These are phyloP conservation scores for Poicephalus meyeri DNA, from an alignment of 2,113 vertebrate species.

Conservation along the genomic window DNA sequence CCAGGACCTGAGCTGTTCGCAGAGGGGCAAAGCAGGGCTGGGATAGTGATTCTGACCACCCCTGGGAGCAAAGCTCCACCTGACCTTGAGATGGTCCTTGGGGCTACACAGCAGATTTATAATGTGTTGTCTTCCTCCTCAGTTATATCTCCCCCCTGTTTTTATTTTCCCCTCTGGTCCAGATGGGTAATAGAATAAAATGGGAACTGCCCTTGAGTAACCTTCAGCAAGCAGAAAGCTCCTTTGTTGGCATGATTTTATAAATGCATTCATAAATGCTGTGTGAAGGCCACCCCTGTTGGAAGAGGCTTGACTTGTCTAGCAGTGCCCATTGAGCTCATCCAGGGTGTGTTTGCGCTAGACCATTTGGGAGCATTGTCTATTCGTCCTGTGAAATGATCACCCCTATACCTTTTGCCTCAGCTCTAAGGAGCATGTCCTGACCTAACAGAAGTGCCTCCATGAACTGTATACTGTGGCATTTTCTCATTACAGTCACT, in stretches of 20 bases:
- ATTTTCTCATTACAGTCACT: not conserved
- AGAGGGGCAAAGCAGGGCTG: not conserved
- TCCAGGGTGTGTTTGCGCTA: not conserved
- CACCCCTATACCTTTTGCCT: not conserved
- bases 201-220: not conserved
- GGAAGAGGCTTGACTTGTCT: not conserved
- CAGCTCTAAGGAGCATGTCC: not conserved
- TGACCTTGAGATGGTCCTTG: not conserved
- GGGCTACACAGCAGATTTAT: not conserved
- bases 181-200: not conserved
- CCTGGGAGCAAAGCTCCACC: not conserved
- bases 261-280: not conserved
- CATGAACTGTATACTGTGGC: accelerated
- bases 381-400: not conserved
- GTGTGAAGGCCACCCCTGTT: accelerated
- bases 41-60: not conserved
- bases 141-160: not conserved
- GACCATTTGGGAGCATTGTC: not conserved
- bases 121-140: not conserved
- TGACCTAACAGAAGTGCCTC: not conserved
- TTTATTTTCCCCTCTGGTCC: not conserved
- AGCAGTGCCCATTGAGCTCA: not conserved
- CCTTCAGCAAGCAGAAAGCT: not conserved
- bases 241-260: not conserved
- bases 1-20: not conserved